Base-by-base conservation (phyloP, 2,888 invertebrate genomes). In the Thymelicus lineola region DNA sequence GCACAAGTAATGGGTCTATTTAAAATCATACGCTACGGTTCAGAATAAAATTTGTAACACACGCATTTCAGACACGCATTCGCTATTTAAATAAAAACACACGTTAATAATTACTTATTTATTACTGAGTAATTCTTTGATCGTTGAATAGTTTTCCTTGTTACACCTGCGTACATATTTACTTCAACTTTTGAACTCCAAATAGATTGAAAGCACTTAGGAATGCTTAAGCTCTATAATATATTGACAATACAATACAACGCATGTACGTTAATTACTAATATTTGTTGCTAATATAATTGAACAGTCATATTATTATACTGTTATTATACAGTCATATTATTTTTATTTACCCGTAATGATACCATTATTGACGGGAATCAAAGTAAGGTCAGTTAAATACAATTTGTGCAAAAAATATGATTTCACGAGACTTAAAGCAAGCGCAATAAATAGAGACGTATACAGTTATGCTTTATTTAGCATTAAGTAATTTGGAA, bases 71-170 rank as follows among this genome's bases (percentile, higher is more conserved):
- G 38, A 63, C 15, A 50, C 42, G 46, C 63, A 59, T 73, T 67
- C 59, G 59, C 66, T 72, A 70, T 75, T 74, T 72, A 79, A 82
- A 81, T 74, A 74, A 79, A 78, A 78, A 75, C 64, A 75, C 66
- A 65, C 55, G 75, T 80, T 85, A 53, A 20, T 53, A 20, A 79
- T 84, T 85, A 80, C 82, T 84, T 81, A 82, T 88, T 87, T 87
- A 88, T 76, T 77, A 76, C 85, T 87, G 87, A 80, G 80, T 87
- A 87, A 84, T 83, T 86, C 82, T 88, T 89, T 89, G 87, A 87
- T 88, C 84, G 77, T 85, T 83, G 73, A 78, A 79, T 77, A 78
- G 73, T 76, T 76, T 77, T 65, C 70, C 73, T 70, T 75, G 72
- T 74, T 74, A 77, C 70, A 72, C 72, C 71, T 66, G 68, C 66